Conservation (phyloP, 2,888 invertebrate species). For the Tinea pellionella region DNA sequence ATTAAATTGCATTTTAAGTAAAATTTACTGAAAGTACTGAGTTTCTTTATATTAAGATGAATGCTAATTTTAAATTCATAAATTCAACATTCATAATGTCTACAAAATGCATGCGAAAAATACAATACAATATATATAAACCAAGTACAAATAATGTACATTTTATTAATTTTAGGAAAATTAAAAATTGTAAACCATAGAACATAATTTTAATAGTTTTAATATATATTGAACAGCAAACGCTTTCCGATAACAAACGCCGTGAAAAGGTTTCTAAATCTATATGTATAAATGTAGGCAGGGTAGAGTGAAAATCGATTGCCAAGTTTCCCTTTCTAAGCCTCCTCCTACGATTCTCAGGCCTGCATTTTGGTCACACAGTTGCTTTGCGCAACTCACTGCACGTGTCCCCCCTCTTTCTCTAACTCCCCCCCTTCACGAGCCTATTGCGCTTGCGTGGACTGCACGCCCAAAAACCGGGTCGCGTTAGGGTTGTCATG, state of each 20-base stretch:
- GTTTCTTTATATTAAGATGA: no score
- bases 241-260: background rate
- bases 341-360: background rate
- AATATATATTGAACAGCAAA: background rate
- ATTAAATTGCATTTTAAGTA: background rate
- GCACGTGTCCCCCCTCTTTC: conserved; percentile 36
- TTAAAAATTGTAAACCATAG: background rate
- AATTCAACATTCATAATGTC: no score
- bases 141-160: no score
- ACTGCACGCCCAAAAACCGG: conserved; percentile 62
- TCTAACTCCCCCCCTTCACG: conserved; percentile 19
- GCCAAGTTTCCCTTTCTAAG: conserved; percentile 3
- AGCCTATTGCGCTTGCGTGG: conserved; percentile 54
- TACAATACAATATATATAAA: no score
- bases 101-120: no score
- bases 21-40: no score
- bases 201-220: background rate
- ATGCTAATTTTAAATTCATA: no score
- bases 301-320: conserved; percentile 4
- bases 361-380: conserved; percentile 11
- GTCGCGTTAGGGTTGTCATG: conserved; percentile 30
- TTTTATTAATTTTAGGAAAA: no score
- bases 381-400: conserved; percentile 61
- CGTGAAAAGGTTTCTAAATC: background rate
- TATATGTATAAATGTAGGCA: background rate